phyloP scores from a whole-genome alignment of 1,140 invertebrate genomes.

The Lasaia peninsularis region DNA sequence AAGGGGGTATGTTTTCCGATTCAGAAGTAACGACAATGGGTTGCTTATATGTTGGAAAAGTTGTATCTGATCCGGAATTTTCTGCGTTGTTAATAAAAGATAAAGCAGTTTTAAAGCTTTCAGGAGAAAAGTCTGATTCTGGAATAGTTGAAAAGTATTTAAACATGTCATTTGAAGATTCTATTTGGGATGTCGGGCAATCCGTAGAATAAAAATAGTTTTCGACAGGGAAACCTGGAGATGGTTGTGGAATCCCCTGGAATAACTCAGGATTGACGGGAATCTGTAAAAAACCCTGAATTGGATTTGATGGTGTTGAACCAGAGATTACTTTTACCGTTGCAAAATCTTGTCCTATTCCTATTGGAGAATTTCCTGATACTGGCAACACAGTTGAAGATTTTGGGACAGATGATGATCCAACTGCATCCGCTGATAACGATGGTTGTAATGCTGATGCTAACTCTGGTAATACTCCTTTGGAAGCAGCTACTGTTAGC shows the following conservation, averaged over 20 bases:
- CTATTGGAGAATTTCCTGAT: background rate
- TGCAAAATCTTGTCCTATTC: background rate
- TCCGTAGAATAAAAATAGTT: background rate
- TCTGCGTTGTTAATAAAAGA: background rate
- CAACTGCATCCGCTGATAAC: background rate
- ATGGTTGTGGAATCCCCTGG: background rate
- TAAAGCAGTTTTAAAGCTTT: background rate
- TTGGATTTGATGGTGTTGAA: background rate
- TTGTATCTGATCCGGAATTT: background rate
- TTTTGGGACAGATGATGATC: background rate
- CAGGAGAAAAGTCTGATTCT: background rate
- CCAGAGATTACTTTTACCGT: background rate
- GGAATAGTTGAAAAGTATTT: constrained; percentile 1
- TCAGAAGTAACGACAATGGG: background rate
- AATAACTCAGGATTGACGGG: background rate
- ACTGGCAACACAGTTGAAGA: background rate
- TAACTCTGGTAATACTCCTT: constrained; percentile 10
- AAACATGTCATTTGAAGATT: background rate
- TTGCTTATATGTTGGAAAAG: background rate
- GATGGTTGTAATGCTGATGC: constrained; percentile 11
- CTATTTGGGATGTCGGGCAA: background rate
- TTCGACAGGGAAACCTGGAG: background rate
- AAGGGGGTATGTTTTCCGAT: background rate
- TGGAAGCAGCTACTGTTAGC: constrained; percentile 2
- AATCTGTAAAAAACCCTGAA: background rate